Percentiles rank a stretch among this genome's conserved stretches.
phyloP scores from a whole-genome alignment of 2,113 vertebrate species.

The Nothoprocta pentlandii region DNA sequence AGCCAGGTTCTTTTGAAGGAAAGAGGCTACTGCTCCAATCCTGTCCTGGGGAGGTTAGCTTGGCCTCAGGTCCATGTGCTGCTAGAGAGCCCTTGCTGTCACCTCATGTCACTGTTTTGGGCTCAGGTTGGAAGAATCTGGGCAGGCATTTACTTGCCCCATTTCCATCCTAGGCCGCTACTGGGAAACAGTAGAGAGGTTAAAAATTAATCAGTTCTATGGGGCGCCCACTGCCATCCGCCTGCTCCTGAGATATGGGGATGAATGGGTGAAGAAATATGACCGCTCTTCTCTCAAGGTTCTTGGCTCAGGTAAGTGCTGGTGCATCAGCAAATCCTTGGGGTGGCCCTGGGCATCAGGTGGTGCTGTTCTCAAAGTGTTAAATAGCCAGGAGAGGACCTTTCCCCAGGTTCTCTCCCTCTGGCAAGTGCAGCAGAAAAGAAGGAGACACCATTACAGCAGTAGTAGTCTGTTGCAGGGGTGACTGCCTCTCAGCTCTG shows the following conservation, averaged over 20 bases:
- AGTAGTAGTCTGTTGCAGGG: background rate
- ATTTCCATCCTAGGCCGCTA: slow-evolving; percentile 77
- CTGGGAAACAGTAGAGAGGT: slow-evolving; percentile 86
- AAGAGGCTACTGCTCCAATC: background rate
- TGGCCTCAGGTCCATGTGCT: background rate
- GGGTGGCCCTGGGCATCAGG: background rate
- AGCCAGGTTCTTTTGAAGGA: background rate
- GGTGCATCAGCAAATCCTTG: background rate
- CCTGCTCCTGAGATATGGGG: slow-evolving; percentile 81
- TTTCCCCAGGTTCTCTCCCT: background rate
- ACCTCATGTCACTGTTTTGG: background rate
- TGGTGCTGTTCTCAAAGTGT: background rate
- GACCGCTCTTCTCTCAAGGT: slow-evolving; percentile 82
- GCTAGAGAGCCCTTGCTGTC: background rate
- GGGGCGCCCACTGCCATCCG: slow-evolving; percentile 85
- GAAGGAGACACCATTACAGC: background rate
- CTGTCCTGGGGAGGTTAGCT: background rate
- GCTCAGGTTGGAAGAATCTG: background rate
- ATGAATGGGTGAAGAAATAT: slow-evolving; percentile 84
- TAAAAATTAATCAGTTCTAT: slow-evolving; percentile 87
- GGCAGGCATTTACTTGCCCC: background rate
- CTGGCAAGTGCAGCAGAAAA: background rate
- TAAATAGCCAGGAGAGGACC: background rate
- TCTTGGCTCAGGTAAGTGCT: slow-evolving; percentile 81
- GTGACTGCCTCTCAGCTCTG: background rate